Base-by-base conservation (phyloP, 2,113 vertebrate species). In the Microcebus ravelobensis region DNA sequence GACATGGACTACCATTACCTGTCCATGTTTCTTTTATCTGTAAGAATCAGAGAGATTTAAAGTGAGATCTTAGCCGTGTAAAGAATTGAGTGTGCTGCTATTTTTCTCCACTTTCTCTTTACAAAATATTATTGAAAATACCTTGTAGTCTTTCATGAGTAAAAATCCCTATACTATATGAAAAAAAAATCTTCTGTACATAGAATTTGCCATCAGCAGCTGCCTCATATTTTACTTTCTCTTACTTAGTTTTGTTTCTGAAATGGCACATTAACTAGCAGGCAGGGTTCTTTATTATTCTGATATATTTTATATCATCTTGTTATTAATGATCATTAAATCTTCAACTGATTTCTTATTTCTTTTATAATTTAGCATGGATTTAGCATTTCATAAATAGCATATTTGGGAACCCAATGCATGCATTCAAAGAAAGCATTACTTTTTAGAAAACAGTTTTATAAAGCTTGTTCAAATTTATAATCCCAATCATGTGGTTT, bases 251-350 rank as follows among this genome's bases (percentile, higher is more conserved):
- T 95, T 50, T 96, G 0, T 20, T 8, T 42, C 81, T 87, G 94
- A 91, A 84, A 0, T 84, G 18, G 4, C 18, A 70, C 15, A 76
- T 83, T 15, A 57, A 68, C 21, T 92, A 94, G 6, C 36, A 79
- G 83, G 21, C 20, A 4, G 79, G 86, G 95, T 96, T 95, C 2
- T 94, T 96, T 14, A 76, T 96, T 80, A 27, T 96, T 87, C 31
- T 93, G 81, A 77, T 20, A n/a, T 61, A 76, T 71, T 57, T 91
- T 96, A 45, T 82, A 31, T 96, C 23, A 59, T 61, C 29, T 92
- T 95, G 98, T 97, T n/a, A 91, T 96, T 98, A 95, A 91, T 70
- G 39, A 88, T 31, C n/a, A 71, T 67, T 93, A 57, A 8, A 91
- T 90, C 65, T 97, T 95, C 80, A 90, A 71, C 2, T 57, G 4